Evolutionary conservation across 1,140 invertebrate species (phyloP), one percentile per base, ranked within the genome.

Genomic region (Drosophila lowei): DNA sequence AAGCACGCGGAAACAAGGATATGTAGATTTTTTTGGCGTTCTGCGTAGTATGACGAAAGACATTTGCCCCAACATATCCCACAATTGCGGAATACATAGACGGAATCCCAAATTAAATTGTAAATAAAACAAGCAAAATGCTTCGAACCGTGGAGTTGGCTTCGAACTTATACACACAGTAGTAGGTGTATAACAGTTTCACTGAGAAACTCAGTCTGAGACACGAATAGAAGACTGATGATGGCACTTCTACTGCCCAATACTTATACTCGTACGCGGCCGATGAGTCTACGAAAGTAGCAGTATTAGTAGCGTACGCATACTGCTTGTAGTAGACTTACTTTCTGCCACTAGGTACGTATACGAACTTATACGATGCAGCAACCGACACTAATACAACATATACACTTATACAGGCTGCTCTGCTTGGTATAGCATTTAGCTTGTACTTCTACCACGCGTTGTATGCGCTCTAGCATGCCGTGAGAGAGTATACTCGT

Each of bases 171-270:
- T 67, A 56, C 62, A 38, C 1, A 5, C 11, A 11, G 34, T 38
- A 5, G 34, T 13, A 13, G 34, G 11, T n/a, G 50, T 53, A 53
- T 53, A 70, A 70, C 66, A 70, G 66, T 70, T 70, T 70, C 6
- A 38, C 6, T 21, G 15, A 18, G 28, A 18, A 38, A n/a, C 50
- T 18, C 13, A 18, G 16, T 34, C 16, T 2, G 15, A 38, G 15
- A 30, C 21, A 11, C 30, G 9, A 38, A 38, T 38, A 38, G 34
- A 38, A 38, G 34, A 38, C 34, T 11, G 30, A 4, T 9, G 30
- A 11, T 11, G 30, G 30, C 3, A 38, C 34, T 38, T 38, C 34
- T 38, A 38, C 34, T 38, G 9, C 5, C 28, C 8, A 16, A 4
- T n/a, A 11, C 6, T 34, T 34, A 4, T n/a, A n/a, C 49, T 21